Base-by-base conservation (phyloP, 2,113 vertebrate genomes). In the Puntigrus tetrazona region DNA sequence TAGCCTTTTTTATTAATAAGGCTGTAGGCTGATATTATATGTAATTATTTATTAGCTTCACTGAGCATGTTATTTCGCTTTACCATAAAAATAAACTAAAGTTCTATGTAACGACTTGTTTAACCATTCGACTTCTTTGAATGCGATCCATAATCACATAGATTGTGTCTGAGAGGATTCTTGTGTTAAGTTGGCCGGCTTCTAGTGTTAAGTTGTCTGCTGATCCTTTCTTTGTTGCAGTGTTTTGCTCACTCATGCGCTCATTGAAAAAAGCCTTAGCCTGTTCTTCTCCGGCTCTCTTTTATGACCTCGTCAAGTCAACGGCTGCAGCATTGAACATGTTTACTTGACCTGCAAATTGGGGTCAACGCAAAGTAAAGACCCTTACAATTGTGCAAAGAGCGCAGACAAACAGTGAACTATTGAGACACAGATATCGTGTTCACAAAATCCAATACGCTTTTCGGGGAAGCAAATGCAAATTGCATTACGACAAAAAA, bases 311-410 rank as follows among this genome's bases (percentile, higher is more conserved):
- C 88, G 41, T 34, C n/a, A 85, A 84, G 88, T 91, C 91, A 92
- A 92, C 91, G 89, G 89, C 86, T 69, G 25, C 57, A 83, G 84
- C 91, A 90, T 89, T 92, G 92, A 94, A 92, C 92, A 92, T 80
- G 88, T 90, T 91, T 93, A 91, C 85, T 92, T 85, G 87, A 94
- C 94, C 94, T 93, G 90, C 88, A 92, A 92, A 93, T 92, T 93
- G 92, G 92, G 94, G 92, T 94, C 94, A 93, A 92, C 78, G 82
- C 87, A 91, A 90, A 91, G 91, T 91, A 92, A 89, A 89, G 88
- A 83, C 87, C 88, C 63, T 43, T 57, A 69, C 82, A 78, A 77
- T 84, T 78, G 77, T 70, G 82, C 70, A 87, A 87, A 83, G 61
- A 86, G 65, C 22, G 25, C 18, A 81, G 63, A 57, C 31, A 84